Percentiles rank a stretch among this genome's conserved stretches.
Evolutionary conservation across 2,888 invertebrate genomes (phyloP).

Genomic region (Muscina levida): DNA sequence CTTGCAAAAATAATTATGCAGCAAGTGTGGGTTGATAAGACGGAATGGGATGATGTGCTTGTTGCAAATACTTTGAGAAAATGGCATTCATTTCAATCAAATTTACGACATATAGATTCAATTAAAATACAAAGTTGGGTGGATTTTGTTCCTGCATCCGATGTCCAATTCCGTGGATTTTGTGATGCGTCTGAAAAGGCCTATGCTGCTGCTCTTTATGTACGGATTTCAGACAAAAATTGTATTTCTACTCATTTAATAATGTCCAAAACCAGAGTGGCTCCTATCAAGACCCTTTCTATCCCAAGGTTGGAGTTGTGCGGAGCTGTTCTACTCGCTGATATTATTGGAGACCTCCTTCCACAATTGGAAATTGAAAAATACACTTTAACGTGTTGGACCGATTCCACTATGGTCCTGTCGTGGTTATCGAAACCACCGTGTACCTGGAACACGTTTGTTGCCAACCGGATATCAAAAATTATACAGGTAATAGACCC

Average conservation of each 20-base stretch:
- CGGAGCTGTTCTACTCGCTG: constrained; percentile 22
- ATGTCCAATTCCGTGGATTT: constrained; percentile 49
- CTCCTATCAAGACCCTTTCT: constrained; percentile 25
- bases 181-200: constrained; percentile 56
- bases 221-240: neutral
- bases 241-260: constrained; percentile 5
- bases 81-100: neutral
- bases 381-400: constrained; percentile 1
- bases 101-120: neutral
- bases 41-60: neutral
- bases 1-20: constrained; percentile 26
- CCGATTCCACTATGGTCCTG: constrained; percentile 36
- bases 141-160: neutral
- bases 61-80: neutral
- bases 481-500: constrained; percentile 18
- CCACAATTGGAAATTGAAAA: constrained; percentile 4
- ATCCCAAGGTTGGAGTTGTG: constrained; percentile 31
- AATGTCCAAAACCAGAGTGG: constrained; percentile 36
- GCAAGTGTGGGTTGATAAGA: constrained; percentile 26
- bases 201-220: constrained; percentile 35
- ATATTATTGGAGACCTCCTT: constrained; percentile 22
- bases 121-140: constrained; percentile 7
- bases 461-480: constrained; percentile 42
- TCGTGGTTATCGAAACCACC: constrained; percentile 36
- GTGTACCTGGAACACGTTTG: constrained; percentile 37